A percentile compares a stretch with the other conserved stretches of the same genome.
Evolutionary conservation across 2,888 invertebrate genomes (phyloP).

Genomic region (Strigamia transsilvanica): DNA sequence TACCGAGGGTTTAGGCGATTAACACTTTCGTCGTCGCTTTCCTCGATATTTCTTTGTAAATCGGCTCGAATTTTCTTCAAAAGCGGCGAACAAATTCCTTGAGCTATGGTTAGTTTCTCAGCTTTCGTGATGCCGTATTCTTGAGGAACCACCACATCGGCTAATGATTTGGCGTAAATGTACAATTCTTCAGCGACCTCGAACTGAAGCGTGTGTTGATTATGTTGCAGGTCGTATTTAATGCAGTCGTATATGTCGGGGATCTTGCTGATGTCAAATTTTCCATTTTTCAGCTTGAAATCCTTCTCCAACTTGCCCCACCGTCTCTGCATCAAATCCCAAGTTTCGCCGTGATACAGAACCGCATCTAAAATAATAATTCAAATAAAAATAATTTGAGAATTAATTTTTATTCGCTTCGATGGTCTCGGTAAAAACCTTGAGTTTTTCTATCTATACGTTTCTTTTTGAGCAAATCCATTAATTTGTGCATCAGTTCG

Average conservation of each 20-base stretch:
- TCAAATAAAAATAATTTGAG: not conserved
- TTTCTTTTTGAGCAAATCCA: constrained; percentile 84
- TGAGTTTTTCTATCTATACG: constrained; percentile 89
- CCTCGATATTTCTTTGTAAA: constrained; percentile 88
- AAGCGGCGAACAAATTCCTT: constrained; percentile 96
- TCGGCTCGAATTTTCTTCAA: constrained; percentile 95
- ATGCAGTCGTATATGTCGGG: constrained; percentile 99
- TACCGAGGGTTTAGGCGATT: constrained; percentile 94
- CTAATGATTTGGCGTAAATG: constrained; percentile 94
- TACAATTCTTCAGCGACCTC: constrained; percentile 88
- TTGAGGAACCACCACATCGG: constrained; percentile 99
- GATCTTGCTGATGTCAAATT: constrained; percentile 97
- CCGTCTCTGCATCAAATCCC: constrained; percentile 96
- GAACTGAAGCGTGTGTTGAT: constrained; percentile 88
- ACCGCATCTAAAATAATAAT: constrained; percentile 74
- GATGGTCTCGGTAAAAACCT: constrained; percentile 57
- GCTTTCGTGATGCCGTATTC: constrained; percentile 96
- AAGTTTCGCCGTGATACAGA: constrained; percentile 97
- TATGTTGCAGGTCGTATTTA: constrained; percentile 98
- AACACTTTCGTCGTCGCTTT: constrained; percentile 86
- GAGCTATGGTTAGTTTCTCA: constrained; percentile 95
- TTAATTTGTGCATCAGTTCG: constrained; percentile 82
- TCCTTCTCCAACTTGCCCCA: constrained; percentile 99
- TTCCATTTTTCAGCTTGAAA: constrained; percentile 89
- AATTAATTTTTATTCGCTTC: no score